Conservation (phyloP, 2,113 vertebrate species). For the Ardeotis arabs region DNA sequence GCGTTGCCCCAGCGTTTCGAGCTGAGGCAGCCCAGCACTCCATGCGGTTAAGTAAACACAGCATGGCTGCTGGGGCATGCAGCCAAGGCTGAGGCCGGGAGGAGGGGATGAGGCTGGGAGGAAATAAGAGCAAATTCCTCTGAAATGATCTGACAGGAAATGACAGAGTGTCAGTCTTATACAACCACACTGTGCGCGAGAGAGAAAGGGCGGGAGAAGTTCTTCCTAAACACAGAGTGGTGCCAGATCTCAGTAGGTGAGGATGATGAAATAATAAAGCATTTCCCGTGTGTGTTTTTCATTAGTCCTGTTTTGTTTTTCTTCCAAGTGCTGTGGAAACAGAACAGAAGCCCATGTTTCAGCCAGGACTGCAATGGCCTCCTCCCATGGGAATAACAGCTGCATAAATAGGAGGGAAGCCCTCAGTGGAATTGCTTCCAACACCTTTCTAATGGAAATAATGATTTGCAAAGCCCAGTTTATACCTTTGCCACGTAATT, state of each 20-base stretch:
- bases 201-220: constrained; percentile 78
- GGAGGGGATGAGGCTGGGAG: constrained; percentile 78
- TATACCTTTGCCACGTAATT: constrained; percentile 80
- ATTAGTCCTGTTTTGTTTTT: constrained; percentile 96
- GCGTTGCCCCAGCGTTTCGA: not conserved
- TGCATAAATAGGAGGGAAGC: constrained; percentile 83
- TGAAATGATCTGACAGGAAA: constrained; percentile 93
- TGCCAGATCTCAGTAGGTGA: constrained; percentile 97
- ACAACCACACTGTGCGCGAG: constrained; percentile 65
- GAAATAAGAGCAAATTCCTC: constrained; percentile 95
- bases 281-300: constrained; percentile 99
- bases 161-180: constrained; percentile 84
- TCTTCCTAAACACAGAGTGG: constrained; percentile 84
- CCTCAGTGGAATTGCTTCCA: constrained; percentile 84
- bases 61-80: constrained; percentile 12
- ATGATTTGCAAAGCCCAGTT: constrained; percentile 88
- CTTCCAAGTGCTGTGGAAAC: constrained; percentile 97
- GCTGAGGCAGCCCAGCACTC: not conserved
- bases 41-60: constrained; percentile 83
- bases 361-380: constrained; percentile 85
- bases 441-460: constrained; percentile 91
- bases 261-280: constrained; percentile 99
- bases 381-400: constrained; percentile 87
- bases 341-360: constrained; percentile 91
- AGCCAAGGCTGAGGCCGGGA: constrained; percentile 54